phyloP scores from a whole-genome alignment of 2,797 vertebrate species.

The Orientallactaga sibirica region DNA sequence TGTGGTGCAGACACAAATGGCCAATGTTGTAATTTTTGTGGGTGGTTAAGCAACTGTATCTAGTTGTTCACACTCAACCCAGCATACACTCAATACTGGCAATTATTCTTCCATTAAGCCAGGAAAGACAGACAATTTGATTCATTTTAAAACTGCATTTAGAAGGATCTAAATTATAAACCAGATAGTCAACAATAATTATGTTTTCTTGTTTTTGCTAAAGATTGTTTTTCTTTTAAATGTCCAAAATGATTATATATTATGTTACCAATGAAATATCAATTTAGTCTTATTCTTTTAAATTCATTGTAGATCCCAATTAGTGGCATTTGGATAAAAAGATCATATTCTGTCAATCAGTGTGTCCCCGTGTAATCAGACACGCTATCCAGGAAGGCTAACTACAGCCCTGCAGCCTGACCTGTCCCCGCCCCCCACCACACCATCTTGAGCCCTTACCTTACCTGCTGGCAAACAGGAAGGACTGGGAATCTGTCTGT shows the following conservation, averaged over 20 bases:
- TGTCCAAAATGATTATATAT: not conserved
- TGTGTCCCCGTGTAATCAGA: not conserved
- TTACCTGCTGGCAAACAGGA: not conserved
- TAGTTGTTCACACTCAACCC: not conserved
- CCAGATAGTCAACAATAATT: not conserved
- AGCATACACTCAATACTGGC: not conserved
- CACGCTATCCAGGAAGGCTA: not conserved
- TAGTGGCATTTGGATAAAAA: not conserved
- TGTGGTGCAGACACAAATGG: not conserved
- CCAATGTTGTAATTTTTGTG: not conserved
- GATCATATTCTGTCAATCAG: not conserved
- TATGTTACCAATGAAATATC: not conserved
- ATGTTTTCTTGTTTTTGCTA: not conserved
- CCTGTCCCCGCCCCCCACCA: not conserved
- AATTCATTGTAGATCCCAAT: not conserved
- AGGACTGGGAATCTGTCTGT: not conserved
- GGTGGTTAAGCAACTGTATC: not conserved
- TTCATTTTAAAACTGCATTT: not conserved
- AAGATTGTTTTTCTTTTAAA: not conserved
- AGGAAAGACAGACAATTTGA: not conserved
- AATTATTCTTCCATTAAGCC: not conserved
- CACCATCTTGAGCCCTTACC: not conserved
- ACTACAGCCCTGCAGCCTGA: too few relatives aligned
- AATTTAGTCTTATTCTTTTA: not conserved
- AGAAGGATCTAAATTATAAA: not conserved